A percentile compares a stretch with the other conserved stretches of the same genome.
These are phyloP conservation scores for Alloscopus bannaensis DNA, from an alignment of 2,888 invertebrate genomes.

Conservation along the genomic window DNA sequence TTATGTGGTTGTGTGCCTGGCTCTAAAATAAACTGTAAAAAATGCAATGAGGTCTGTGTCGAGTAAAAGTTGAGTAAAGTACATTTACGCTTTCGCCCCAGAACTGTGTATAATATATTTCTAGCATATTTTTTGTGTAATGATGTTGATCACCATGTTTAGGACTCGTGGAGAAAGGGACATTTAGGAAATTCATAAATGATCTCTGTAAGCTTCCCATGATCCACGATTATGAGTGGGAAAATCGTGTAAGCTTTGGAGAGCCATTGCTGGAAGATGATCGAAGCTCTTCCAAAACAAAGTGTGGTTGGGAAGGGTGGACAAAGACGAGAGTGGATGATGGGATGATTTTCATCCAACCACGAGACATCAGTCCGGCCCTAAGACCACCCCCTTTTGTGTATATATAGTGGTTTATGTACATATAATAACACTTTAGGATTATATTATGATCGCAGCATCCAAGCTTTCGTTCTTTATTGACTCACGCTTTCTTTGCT, in stretches of 20 bases:
- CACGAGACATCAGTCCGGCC: constrained; percentile 33
- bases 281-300: neutral
- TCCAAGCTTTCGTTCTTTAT: too few relatives aligned
- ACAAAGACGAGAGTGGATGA: constrained; percentile 26
- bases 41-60: neutral
- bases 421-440: too few relatives aligned
- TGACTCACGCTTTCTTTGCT: too few relatives aligned
- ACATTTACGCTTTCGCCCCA: neutral
- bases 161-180: constrained; percentile 21
- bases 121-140: constrained; percentile 8
- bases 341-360: constrained; percentile 34
- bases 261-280: neutral
- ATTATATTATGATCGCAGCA: too few relatives aligned
- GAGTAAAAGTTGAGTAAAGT: neutral
- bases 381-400: constrained; percentile 40
- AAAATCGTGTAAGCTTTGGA: neutral
- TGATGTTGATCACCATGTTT: constrained; percentile 6
- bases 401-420: too few relatives aligned
- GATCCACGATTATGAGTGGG: constrained; percentile 8
- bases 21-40: neutral
- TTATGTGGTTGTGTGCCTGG: neutral
- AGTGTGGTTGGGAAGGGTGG: neutral
- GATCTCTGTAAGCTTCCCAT: constrained; percentile 34
- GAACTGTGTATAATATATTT: constrained; percentile 5
- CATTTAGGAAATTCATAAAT: constrained; percentile 52